Conservation (phyloP, 1,140 invertebrate genomes). For the Zaprionus capensis region DNA sequence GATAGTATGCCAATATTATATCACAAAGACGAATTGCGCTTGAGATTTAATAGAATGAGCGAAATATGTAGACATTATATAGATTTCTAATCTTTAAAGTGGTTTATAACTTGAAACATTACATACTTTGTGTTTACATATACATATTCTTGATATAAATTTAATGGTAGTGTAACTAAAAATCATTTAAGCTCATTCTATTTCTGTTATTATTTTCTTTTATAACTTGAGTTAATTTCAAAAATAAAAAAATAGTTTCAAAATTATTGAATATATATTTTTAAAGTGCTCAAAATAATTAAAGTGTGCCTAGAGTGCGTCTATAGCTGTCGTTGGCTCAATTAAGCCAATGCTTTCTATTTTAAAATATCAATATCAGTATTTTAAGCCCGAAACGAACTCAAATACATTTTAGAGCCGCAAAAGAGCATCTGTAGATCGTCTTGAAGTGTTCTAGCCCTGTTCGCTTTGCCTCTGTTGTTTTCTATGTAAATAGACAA, state of each 20-base stretch:
- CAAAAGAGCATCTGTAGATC: background rate
- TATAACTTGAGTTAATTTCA: background rate
- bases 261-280: background rate
- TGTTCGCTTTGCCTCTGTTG: background rate
- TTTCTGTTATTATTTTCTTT: background rate
- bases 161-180: background rate
- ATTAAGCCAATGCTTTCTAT: background rate
- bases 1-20: background rate
- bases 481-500: conserved; percentile 59
- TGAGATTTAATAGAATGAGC: background rate
- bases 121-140: too few relatives aligned
- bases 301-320: background rate
- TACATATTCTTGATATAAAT: background rate
- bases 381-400: too few relatives aligned
- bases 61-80: background rate
- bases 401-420: background rate
- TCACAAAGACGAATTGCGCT: rapidly evolving
- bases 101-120: too few relatives aligned
- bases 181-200: background rate
- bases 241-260: background rate
- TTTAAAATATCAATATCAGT: too few relatives aligned
- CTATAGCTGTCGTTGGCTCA: background rate
- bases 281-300: background rate
- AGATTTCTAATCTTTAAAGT: background rate
- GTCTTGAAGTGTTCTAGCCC: background rate